phyloP scores from a whole-genome alignment of 2,113 vertebrate genomes.

The Fulmarus glacialis region DNA sequence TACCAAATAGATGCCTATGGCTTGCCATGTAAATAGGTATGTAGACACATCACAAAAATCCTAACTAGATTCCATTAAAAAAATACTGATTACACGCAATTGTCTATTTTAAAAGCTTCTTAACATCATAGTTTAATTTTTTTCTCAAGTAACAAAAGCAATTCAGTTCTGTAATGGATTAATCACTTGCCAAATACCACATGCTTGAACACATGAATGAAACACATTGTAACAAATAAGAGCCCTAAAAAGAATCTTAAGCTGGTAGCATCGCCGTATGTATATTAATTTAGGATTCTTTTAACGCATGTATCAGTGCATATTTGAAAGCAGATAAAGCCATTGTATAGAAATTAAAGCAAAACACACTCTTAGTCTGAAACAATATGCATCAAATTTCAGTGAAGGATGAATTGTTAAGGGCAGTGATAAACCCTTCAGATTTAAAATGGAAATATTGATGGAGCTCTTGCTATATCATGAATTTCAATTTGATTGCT shows the following conservation, averaged over 20 bases:
- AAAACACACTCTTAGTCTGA: not conserved
- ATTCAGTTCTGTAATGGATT: constrained; percentile 4
- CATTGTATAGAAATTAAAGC: not conserved
- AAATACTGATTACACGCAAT: not conserved
- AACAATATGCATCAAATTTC: not conserved
- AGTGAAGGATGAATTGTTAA: not conserved
- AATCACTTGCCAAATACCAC: not conserved
- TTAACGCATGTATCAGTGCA: not conserved
- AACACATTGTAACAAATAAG: not conserved
- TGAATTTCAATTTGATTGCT: not conserved
- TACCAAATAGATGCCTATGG: not conserved
- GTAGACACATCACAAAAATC: not conserved
- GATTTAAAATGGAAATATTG: not conserved
- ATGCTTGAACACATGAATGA: not conserved
- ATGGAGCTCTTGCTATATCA: not conserved
- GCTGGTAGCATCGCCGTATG: not conserved
- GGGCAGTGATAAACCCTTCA: not conserved
- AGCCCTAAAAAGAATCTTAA: not conserved
- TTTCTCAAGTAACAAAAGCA: not conserved
- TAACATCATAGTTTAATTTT: not conserved
- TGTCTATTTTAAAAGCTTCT: not conserved
- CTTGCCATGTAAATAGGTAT: not conserved
- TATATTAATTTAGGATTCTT: not conserved
- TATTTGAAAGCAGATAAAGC: not conserved
- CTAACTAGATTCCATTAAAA: not conserved